Evolutionary conservation across 2,797 vertebrate species (phyloP), one percentile per base, ranked within the genome.

Genomic region (Austrolebias charrua): DNA sequence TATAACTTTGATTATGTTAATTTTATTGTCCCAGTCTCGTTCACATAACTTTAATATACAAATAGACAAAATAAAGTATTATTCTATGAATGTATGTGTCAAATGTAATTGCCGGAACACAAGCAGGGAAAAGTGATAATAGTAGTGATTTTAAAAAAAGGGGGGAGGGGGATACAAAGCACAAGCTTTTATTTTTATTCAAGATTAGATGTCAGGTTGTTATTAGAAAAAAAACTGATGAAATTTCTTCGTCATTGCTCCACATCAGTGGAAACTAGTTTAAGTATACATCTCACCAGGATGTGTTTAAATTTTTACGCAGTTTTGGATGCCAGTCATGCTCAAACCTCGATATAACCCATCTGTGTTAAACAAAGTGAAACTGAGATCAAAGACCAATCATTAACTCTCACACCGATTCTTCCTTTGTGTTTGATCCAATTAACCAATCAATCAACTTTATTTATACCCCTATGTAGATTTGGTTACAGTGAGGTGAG

Each of bases 221-320:
- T 15, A 38, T 55, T 50, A 44, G 43, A 46, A 52, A 61, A n/a
- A 71, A 29, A 76, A 81, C 61, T 63, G 42, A 55, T 71, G 69
- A 70, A 69, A 71, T 74, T 15, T 31, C 57, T 14, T 45, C 28
- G 66, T 71, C 33, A 64, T 83, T 82, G 62, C 71, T 71, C 69
- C 56, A 70, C 60, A 70, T 81, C 62, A 76, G 46, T 70, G 12
- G 47, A 76, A 73, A 80, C 63, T 68, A 50, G 40, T 24, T 24
- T 24, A 24, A 24, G 24, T 24, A 24, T 62, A 16, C 60, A 71
- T 38, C 31, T 43, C 55, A 48, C 28, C 24, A 66, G 48, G 29
- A 55, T 54, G 33, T 52, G 35, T 55, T 82, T 18, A 76, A 66
- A 66, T 71, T 77, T 79, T 76, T 51, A 78, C 78, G 48, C 16